Evolutionary conservation across 2,888 invertebrate genomes (phyloP), one percentile per base, ranked within the genome.

Genomic region (Serripes groenlandicus): DNA sequence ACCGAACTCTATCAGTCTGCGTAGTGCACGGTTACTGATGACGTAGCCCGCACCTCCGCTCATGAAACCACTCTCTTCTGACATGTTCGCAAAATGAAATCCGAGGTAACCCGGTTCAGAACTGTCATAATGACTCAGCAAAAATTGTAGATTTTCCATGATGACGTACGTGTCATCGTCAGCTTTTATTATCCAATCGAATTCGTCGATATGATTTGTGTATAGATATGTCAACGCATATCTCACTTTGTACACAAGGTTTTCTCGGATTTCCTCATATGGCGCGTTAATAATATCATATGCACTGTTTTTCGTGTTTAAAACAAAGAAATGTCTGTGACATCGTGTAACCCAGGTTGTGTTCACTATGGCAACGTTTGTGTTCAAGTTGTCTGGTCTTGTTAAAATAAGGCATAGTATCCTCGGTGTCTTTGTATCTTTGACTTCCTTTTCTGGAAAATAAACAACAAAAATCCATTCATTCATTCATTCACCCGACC

Each of bases 81-180:
- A 83, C 68, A 85, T 85, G 23, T 88, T 90, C 73, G 90, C 89
- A 76, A 93, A 93, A 71, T 92, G 88, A 62, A 91, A 89, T 0
- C 93, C 93, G 92, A 98, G 98, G 94, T 98, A 99, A 9, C 98
- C 95, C 0, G 98, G 97, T 5, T 97, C 96, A 0, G 96, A 95
- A 0, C 97, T 95, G 89, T 96, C 96, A 92, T 98, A 96, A 0
- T 97, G 96, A 35, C 97, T 96, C 34, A 99, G 94, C 97, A 99
- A 97, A 93, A 97, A 97, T 23, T 99, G 96, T 60, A 99, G 95
- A 95, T 99, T 99, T 95, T 99, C 99, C 62, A 99, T 96, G 37
- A 99, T 96, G 35, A 99, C 98, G 94, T 98, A 99, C 96, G 99
- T 99, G 93, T 99, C 99, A 94, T 99, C 99, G 92, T 99, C 99